These are phyloP conservation scores for Semicossyphus pulcher DNA, from an alignment of 2,113 vertebrate species.

Conservation along the genomic window DNA sequence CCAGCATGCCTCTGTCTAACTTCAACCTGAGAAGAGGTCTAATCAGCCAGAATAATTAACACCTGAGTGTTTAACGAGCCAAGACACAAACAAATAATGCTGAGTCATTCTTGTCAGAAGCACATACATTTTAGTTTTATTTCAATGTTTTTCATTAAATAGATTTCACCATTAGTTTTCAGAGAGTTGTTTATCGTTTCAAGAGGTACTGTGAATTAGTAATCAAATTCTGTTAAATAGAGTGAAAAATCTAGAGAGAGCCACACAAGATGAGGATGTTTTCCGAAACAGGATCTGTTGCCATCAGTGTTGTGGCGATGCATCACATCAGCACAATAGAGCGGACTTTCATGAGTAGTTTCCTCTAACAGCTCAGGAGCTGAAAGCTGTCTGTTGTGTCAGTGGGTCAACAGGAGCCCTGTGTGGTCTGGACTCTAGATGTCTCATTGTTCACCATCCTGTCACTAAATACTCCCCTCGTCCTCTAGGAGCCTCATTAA, in stretches of 20 bases:
- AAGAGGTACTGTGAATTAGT: neutral
- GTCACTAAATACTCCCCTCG: constrained; percentile 41
- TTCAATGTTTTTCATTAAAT: neutral
- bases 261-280: constrained; percentile 18
- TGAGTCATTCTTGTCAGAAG: neutral
- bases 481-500: constrained; percentile 37
- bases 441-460: constrained; percentile 33
- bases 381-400: constrained; percentile 57
- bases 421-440: constrained; percentile 22
- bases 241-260: constrained; percentile 17
- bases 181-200: neutral
- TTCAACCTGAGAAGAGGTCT: neutral
- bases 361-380: constrained; percentile 53
- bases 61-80: neutral
- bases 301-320: constrained; percentile 23
- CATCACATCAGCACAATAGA: constrained; percentile 49
- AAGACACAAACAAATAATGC: neutral
- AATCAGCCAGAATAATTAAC: constrained; percentile 26
- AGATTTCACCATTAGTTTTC: too few relatives aligned
- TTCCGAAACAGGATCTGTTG: constrained; percentile 62
- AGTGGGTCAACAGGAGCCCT: constrained; percentile 25
- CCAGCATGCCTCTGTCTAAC: neutral
- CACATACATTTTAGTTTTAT: neutral
- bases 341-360: constrained; percentile 45
- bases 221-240: neutral